phyloP scores from a whole-genome alignment of 2,888 invertebrate genomes.

The Drosophila quasianomalipes region DNA sequence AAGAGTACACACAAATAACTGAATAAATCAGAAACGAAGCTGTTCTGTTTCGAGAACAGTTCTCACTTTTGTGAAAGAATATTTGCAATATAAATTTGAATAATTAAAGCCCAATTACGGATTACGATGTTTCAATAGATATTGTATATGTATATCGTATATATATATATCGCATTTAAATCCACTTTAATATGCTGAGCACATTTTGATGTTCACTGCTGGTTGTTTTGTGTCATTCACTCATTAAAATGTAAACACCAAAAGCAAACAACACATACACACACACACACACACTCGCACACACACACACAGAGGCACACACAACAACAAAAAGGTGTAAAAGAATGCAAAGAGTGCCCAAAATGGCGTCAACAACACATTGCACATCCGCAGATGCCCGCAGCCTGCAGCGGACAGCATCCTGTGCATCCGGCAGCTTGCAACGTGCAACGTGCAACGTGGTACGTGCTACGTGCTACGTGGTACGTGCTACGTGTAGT shows the following conservation, averaged over 20 bases:
- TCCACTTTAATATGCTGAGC: not conserved
- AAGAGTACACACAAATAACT: not conserved
- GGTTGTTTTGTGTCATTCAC: conserved; percentile 20
- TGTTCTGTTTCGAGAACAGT: not conserved
- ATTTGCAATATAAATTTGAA: not conserved
- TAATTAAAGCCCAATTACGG: not conserved
- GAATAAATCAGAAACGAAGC: not conserved
- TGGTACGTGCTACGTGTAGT: conserved; percentile 8
- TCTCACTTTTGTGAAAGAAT: not conserved
- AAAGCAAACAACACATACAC: conserved; percentile 19
- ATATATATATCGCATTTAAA: not conserved
- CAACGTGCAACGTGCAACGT: conserved; percentile 1
- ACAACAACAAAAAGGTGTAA: conserved; percentile 19
- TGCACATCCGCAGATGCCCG: conserved; percentile 70
- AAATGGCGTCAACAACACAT: conserved; percentile 71
- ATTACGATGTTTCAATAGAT: not conserved
- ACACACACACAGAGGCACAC: not conserved
- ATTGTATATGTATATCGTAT: rapidly evolving
- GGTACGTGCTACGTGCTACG: not conserved
- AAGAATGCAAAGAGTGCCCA: conserved; percentile 20
- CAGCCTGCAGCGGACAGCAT: conserved; percentile 11
- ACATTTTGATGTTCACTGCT: conserved; percentile 5
- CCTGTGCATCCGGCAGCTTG: conserved; percentile 1
- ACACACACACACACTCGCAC: not conserved
- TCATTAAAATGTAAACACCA: conserved; percentile 39